Evolutionary conservation across 2,888 invertebrate species (phyloP).

Genomic region (Drosophila lutescens): DNA sequence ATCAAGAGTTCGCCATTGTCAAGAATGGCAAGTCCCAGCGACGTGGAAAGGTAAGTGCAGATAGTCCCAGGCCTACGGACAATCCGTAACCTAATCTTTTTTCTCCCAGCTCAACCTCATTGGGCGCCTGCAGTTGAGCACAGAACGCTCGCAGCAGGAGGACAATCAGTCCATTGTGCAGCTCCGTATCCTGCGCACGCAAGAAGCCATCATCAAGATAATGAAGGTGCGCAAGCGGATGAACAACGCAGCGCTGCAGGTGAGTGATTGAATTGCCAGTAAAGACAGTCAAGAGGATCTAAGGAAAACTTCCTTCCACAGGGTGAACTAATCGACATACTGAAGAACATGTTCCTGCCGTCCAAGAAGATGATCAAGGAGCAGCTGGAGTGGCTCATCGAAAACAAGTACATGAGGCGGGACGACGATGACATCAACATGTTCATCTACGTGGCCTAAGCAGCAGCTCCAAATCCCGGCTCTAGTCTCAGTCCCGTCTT

Average conservation of each 20-base stretch:
- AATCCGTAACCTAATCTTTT: not conserved
- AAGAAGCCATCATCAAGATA: slow-evolving; percentile 99
- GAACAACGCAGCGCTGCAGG: slow-evolving; percentile 96
- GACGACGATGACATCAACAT: slow-evolving; percentile 99
- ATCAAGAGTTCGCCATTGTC: slow-evolving; percentile 97
- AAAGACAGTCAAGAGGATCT: not conserved
- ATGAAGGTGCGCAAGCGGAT: slow-evolving; percentile 98
- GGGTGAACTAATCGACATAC: slow-evolving; percentile 98
- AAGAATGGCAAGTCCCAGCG: slow-evolving; percentile 98
- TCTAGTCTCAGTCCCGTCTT: slow-evolving; percentile 39
- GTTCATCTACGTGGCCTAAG: slow-evolving; percentile 98
- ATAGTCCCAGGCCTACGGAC: not conserved
- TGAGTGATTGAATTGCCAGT: slow-evolving; percentile 66
- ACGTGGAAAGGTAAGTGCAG: slow-evolving; percentile 90
- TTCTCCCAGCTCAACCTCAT: slow-evolving; percentile 92
- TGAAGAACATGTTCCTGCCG: slow-evolving; percentile 99
- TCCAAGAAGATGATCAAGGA: slow-evolving; percentile 99
- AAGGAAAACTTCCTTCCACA: slow-evolving; percentile 76
- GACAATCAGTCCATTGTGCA: slow-evolving; percentile 99
- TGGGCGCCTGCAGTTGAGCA: slow-evolving; percentile 96
- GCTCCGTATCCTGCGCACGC: slow-evolving; percentile 94
- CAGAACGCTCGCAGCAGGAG: slow-evolving; percentile 97
- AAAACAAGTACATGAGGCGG: slow-evolving; percentile 98
- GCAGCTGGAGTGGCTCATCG: slow-evolving; percentile 99
- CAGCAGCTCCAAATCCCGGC: slow-evolving; percentile 24